A percentile compares a stretch with the other conserved stretches of the same genome.
Conservation (phyloP, 1,140 invertebrate genomes). For the Drosophila tani region DNA sequence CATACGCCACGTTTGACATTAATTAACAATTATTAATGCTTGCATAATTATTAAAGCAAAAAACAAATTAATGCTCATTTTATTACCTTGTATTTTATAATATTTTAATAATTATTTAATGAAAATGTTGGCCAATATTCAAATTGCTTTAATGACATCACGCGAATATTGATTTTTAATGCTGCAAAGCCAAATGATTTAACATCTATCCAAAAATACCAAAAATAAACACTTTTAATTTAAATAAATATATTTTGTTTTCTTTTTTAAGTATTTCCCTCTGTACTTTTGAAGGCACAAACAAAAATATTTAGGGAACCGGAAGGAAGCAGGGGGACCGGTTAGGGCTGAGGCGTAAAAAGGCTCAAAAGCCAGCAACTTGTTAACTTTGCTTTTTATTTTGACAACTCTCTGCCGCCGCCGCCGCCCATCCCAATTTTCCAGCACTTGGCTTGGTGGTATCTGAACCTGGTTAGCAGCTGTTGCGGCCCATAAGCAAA, state of each 20-base stretch:
- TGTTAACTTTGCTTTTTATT: slow-evolving; percentile 82
- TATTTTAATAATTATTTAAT: slow-evolving; percentile 7
- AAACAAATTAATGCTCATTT: slow-evolving; percentile 5
- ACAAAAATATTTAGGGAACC: slow-evolving; percentile 1
- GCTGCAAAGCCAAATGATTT: no score
- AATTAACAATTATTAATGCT: slow-evolving; percentile 2
- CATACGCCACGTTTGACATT: slow-evolving; percentile 2
- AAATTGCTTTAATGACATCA: slow-evolving; percentile 5
- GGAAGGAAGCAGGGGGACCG: slow-evolving; percentile 4
- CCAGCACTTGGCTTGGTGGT: slow-evolving; percentile 1
- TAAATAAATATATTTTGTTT: background rate
- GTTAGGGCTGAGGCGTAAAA: no score
- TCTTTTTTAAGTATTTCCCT: slow-evolving; percentile 6
- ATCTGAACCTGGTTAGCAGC: slow-evolving; percentile 57
- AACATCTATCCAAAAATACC: background rate
- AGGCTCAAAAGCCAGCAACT: slow-evolving; percentile 62
- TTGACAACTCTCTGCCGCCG: slow-evolving; percentile 31
- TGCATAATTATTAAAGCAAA: background rate
- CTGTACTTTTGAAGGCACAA: slow-evolving; percentile 17
- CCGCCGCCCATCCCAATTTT: slow-evolving; percentile 15
- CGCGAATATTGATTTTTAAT: background rate
- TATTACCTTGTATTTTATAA: background rate
- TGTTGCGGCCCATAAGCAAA: slow-evolving; percentile 64
- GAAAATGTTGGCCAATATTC: background rate
- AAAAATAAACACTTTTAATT: background rate